A percentile compares a stretch with the other conserved stretches of the same genome.
Evolutionary conservation across 2,797 vertebrate genomes (phyloP).

Genomic region (Pagetopsis macropterus): DNA sequence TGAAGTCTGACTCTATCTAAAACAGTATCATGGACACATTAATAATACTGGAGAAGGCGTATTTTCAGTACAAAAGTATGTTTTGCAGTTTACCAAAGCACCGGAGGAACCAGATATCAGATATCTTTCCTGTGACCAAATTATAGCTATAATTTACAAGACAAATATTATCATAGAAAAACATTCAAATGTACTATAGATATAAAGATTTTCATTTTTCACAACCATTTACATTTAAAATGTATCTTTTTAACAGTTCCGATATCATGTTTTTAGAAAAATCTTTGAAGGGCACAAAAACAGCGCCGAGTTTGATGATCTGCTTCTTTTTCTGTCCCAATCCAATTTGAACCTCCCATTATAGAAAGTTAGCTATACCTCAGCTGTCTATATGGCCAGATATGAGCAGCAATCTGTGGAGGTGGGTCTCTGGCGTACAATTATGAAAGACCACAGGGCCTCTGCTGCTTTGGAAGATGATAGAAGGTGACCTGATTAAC

Average conservation of each 20-base stretch:
- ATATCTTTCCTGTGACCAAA: neutral
- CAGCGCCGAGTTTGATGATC: slow-evolving; percentile 3
- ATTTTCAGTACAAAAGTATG: neutral
- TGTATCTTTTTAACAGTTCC: neutral
- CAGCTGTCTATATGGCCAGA: slow-evolving; percentile 21
- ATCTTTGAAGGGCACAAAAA: slow-evolving; percentile 5
- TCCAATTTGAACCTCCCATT: slow-evolving; percentile 38
- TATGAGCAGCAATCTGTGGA: slow-evolving; percentile 58
- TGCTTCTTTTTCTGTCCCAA: slow-evolving; percentile 33
- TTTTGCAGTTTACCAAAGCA: neutral
- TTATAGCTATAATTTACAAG: neutral
- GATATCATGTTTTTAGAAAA: neutral
- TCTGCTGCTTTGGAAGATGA: slow-evolving; percentile 74
- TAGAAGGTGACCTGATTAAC: slow-evolving; percentile 83
- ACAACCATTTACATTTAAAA: neutral
- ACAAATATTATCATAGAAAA: neutral
- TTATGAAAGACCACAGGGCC: slow-evolving; percentile 69
- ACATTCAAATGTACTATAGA: neutral
- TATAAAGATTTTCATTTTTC: neutral
- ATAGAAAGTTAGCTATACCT: slow-evolving; percentile 35
- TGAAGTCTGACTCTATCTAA: no score
- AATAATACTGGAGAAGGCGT: neutral
- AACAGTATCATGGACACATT: neutral
- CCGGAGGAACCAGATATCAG: neutral
- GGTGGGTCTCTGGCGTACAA: slow-evolving; percentile 69